Percentiles rank a stretch among this genome's conserved stretches.
These are phyloP conservation scores for Ostrea denselamellosa DNA, from an alignment of 1,140 invertebrate species.

Conservation along the genomic window DNA sequence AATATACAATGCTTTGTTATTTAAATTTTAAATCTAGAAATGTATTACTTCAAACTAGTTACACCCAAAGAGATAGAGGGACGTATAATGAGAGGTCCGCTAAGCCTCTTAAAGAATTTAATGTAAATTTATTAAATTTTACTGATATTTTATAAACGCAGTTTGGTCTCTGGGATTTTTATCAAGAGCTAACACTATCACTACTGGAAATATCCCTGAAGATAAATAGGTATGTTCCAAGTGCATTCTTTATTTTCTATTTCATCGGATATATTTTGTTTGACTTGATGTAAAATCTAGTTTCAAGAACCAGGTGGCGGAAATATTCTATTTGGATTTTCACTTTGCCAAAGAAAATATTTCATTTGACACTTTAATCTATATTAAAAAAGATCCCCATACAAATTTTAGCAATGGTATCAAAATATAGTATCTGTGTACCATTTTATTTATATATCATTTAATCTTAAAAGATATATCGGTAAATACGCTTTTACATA, in stretches of 20 bases:
- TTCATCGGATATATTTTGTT: not conserved
- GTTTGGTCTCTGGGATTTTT: not conserved
- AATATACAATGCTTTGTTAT: not conserved
- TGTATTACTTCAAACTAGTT: not conserved
- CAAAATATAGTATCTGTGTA: too few species aligned
- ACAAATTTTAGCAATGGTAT: too few species aligned
- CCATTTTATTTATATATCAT: too few species aligned
- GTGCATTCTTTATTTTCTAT: not conserved
- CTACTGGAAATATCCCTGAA: not conserved
- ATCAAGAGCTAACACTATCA: not conserved
- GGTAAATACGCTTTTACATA: too few species aligned
- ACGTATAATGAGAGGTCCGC: not conserved
- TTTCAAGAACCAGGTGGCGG: not conserved
- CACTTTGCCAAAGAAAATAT: not conserved
- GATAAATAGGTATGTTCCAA: not conserved
- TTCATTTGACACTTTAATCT: not conserved
- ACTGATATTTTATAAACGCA: slow-evolving; percentile 26
- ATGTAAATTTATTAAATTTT: slow-evolving; percentile 29
- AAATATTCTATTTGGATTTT: not conserved
- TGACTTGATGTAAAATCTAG: not conserved
- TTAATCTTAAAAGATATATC: too few species aligned
- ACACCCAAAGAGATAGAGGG: not conserved
- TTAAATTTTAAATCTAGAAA: slow-evolving; percentile 4
- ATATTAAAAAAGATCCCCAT: too few species aligned
- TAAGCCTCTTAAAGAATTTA: not conserved